Conservation (phyloP, 2,888 invertebrate genomes). For the Erebia epiphron region DNA sequence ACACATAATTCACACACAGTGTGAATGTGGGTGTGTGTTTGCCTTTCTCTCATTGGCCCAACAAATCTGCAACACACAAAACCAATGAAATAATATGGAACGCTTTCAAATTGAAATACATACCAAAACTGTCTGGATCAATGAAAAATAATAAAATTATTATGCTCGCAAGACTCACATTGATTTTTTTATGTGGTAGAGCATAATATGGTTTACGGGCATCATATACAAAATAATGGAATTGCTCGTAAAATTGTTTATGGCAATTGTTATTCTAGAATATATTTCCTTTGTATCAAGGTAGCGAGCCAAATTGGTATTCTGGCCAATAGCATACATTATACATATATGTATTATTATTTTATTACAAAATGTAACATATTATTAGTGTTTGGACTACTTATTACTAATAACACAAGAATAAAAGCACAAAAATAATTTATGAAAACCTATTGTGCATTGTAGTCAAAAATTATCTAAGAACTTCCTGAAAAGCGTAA, state of each 20-base stretch:
- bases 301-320: not conserved
- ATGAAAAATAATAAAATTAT: not conserved
- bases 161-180: not conserved
- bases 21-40: too few relatives aligned
- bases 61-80: not conserved
- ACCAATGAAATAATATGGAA: not conserved
- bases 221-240: constrained; percentile 11
- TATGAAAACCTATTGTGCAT: too few relatives aligned
- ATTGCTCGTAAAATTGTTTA: constrained; percentile 21
- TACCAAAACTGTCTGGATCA: not conserved
- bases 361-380: too few relatives aligned
- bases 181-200: constrained; percentile 1
- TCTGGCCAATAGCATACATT: too few relatives aligned
- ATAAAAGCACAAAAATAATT: too few relatives aligned
- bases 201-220: constrained; percentile 4
- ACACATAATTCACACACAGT: too few relatives aligned
- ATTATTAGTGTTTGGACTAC: too few relatives aligned
- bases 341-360: too few relatives aligned
- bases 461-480: not conserved
- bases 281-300: constrained; percentile 11
- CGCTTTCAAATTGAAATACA: not conserved
- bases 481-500: not conserved
- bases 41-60: not conserved
- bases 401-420: too few relatives aligned
- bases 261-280: constrained; percentile 14